A percentile compares a stretch with the other conserved stretches of the same genome.
Evolutionary conservation across 2,888 invertebrate genomes (phyloP).

Genomic region (Dryomyza anilis): DNA sequence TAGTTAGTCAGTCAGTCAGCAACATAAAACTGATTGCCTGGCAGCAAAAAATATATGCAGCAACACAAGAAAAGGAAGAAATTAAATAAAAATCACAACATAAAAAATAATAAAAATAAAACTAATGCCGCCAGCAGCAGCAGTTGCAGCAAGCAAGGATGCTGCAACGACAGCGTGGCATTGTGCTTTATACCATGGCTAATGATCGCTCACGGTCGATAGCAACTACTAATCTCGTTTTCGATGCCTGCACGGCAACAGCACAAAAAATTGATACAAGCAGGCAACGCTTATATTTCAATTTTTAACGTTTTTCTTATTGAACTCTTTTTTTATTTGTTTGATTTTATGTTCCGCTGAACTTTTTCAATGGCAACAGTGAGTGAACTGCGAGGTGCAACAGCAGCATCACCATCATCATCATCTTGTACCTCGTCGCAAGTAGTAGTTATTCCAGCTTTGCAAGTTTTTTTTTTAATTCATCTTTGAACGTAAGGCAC

Average conservation of each 20-base stretch:
- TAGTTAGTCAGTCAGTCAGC: too few relatives aligned
- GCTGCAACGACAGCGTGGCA: slow-evolving; percentile 2
- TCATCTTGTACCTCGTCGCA: slow-evolving; percentile 38
- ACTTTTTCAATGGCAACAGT: slow-evolving; percentile 28
- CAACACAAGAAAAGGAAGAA: too few relatives aligned
- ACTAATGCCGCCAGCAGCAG: not conserved
- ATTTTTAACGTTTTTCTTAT: slow-evolving; percentile 29
- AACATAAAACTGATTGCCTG: too few relatives aligned
- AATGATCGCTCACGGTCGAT: slow-evolving; percentile 25
- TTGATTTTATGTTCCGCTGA: too few relatives aligned
- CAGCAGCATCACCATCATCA: slow-evolving; percentile 10
- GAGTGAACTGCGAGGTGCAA: not conserved
- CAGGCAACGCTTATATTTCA: slow-evolving; percentile 21
- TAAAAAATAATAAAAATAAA: too few relatives aligned
- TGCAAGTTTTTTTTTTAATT: slow-evolving; percentile 47
- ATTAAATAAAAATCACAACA: too few relatives aligned
- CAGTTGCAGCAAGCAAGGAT: slow-evolving; percentile 17
- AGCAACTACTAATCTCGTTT: slow-evolving; percentile 34
- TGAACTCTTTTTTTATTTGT: slow-evolving; percentile 9
- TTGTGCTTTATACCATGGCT: slow-evolving; percentile 21
- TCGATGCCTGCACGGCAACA: slow-evolving; percentile 33
- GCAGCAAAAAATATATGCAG: too few relatives aligned
- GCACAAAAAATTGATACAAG: not conserved
- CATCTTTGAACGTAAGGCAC: slow-evolving; percentile 24
- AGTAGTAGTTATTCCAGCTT: slow-evolving; percentile 50